Evolutionary conservation across 2,113 vertebrate species (phyloP).

Genomic region (Scolopax mira): DNA sequence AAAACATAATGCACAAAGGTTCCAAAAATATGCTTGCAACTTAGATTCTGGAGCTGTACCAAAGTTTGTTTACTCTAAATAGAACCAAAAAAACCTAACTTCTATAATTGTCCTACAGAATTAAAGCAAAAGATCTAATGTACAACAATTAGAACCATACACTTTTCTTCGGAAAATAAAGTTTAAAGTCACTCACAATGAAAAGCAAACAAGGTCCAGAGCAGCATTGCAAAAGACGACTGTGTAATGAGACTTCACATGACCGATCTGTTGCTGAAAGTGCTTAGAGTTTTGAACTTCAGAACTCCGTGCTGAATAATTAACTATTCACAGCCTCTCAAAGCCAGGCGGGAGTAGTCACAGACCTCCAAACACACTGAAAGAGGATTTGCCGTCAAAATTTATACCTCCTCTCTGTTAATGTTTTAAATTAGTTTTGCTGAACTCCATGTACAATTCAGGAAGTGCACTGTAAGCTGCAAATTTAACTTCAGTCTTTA

Average conservation of each 20-base stretch:
- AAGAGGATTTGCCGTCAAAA: background rate
- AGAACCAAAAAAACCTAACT: background rate
- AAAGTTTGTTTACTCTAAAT: background rate
- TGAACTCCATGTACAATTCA: fast-evolving
- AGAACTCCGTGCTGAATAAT: conserved; percentile 43
- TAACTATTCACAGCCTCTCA: conserved; percentile 43
- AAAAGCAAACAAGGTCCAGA: conserved; percentile 41
- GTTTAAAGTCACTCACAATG: conserved; percentile 45
- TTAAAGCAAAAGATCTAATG: background rate
- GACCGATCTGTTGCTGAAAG: conserved; percentile 36
- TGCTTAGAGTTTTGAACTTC: conserved; percentile 58
- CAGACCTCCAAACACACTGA: background rate
- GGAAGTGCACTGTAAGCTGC: background rate
- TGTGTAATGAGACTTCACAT: conserved; percentile 36
- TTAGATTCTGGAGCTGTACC: background rate
- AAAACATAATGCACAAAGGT: background rate
- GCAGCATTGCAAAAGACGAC: background rate
- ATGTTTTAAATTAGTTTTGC: background rate
- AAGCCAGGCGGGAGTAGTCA: background rate
- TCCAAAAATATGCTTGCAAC: background rate
- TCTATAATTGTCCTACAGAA: background rate
- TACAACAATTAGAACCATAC: background rate
- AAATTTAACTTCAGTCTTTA: background rate
- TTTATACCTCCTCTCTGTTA: background rate
- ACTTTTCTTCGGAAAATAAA: background rate